A percentile compares a stretch with the other conserved stretches of the same genome.
Conservation (phyloP, 2,113 vertebrate species). For the Gymnocephalus cernua region DNA sequence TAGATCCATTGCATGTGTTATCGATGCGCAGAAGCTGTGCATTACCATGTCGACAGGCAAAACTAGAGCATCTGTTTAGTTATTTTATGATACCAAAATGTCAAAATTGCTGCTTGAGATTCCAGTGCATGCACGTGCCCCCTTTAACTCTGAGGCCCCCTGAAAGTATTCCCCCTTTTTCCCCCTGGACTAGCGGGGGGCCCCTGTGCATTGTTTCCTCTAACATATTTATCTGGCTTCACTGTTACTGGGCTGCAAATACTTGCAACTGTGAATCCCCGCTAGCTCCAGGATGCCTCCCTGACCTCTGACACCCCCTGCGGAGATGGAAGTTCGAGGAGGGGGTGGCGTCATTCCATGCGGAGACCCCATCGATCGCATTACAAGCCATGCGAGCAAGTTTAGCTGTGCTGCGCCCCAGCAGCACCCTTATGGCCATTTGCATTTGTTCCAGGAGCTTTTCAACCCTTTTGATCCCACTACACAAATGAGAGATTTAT, state of each 20-base stretch:
- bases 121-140: neutral
- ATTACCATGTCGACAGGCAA: too few species aligned
- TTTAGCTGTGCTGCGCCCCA: neutral
- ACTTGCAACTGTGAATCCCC: neutral
- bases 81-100: neutral
- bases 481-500: constrained; percentile 65
- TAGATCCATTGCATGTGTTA: too few species aligned
- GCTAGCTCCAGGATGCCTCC: constrained; percentile 20
- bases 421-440: constrained; percentile 30
- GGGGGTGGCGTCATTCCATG: neutral
- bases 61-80: neutral
- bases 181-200: neutral
- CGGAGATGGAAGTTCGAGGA: neutral
- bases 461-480: constrained; percentile 63
- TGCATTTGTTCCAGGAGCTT: constrained; percentile 61
- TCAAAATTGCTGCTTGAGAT: constrained; percentile 2
- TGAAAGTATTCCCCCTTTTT: neutral
- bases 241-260: constrained; percentile 25
- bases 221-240: constrained; percentile 13
- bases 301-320: constrained; percentile 17
- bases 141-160: constrained; percentile 16
- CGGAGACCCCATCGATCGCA: constrained; percentile 23
- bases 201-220: constrained; percentile 9
- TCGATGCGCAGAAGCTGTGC: neutral
- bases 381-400: neutral